A percentile compares a stretch with the other conserved stretches of the same genome.
Evolutionary conservation across 2,797 vertebrate species (phyloP).

Genomic region (Schizopygopsis malacanthus): DNA sequence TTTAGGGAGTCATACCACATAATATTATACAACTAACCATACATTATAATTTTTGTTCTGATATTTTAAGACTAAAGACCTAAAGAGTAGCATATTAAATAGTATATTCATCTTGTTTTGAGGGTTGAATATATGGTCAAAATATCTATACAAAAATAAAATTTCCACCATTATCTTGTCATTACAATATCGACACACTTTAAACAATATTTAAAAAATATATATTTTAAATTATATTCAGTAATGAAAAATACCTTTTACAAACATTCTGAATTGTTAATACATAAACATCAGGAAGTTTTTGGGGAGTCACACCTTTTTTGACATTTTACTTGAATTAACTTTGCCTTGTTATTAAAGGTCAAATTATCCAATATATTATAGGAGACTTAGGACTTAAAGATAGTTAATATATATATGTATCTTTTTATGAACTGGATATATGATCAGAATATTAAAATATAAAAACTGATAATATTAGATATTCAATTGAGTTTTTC

Average conservation of each 20-base stretch:
- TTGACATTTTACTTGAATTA: background rate
- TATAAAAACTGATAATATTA: background rate
- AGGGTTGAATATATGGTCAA: background rate
- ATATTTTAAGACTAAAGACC: background rate
- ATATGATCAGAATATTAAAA: background rate
- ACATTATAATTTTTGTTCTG: too few relatives aligned
- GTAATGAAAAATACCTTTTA: background rate
- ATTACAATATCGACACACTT: background rate
- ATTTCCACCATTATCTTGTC: background rate
- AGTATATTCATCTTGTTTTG: background rate
- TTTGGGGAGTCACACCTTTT: background rate
- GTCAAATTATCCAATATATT: background rate
- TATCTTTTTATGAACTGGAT: background rate
- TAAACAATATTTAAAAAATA: background rate
- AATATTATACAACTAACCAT: background rate
- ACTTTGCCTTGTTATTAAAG: background rate
- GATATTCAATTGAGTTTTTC: background rate
- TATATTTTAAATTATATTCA: background rate
- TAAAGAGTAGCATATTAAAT: background rate
- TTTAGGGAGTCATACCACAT: background rate
- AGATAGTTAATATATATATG: background rate
- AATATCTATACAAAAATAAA: background rate
- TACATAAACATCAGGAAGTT: background rate
- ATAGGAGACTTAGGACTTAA: background rate
- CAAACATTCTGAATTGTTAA: background rate